Percentiles rank a stretch among this genome's conserved stretches.
Evolutionary conservation across 2,797 vertebrate species (phyloP).

Genomic region (Morus bassanus): DNA sequence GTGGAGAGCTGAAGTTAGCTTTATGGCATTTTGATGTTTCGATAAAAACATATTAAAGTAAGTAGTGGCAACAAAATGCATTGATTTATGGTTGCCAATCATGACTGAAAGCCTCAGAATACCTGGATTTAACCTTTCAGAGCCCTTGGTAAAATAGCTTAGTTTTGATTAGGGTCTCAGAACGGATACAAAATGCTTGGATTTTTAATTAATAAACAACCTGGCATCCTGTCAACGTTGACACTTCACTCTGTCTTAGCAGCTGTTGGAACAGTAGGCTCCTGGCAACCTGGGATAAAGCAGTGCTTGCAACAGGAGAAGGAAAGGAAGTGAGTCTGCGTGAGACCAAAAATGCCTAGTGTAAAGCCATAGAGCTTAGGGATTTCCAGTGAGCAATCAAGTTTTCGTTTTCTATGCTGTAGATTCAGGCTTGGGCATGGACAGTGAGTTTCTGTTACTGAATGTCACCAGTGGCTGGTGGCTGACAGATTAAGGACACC

Average conservation of each 20-base stretch:
- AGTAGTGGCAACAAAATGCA: background rate
- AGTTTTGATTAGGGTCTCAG: background rate
- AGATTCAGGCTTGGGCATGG: background rate
- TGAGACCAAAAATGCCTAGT: constrained; percentile 11
- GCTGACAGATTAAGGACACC: background rate
- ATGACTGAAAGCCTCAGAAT: background rate
- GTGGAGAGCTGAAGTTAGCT: background rate
- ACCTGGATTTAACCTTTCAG: background rate
- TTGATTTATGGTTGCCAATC: background rate
- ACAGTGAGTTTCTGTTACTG: background rate
- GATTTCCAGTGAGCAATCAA: background rate
- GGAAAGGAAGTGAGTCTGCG: constrained; percentile 38
- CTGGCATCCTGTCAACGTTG: constrained; percentile 33
- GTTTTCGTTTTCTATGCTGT: background rate
- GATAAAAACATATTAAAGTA: background rate
- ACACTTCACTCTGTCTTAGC: constrained; percentile 20
- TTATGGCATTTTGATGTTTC: background rate
- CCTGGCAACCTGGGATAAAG: constrained; percentile 57
- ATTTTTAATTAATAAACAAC: constrained; percentile 38
- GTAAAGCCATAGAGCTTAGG: background rate
- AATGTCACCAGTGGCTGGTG: background rate
- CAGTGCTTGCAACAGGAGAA: constrained; percentile 33
- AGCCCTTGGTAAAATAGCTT: background rate
- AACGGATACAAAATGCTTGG: background rate
- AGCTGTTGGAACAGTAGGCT: constrained; percentile 61